These are phyloP conservation scores for Drosophila equinoxialis DNA, from an alignment of 1,140 invertebrate genomes.

Conservation along the genomic window DNA sequence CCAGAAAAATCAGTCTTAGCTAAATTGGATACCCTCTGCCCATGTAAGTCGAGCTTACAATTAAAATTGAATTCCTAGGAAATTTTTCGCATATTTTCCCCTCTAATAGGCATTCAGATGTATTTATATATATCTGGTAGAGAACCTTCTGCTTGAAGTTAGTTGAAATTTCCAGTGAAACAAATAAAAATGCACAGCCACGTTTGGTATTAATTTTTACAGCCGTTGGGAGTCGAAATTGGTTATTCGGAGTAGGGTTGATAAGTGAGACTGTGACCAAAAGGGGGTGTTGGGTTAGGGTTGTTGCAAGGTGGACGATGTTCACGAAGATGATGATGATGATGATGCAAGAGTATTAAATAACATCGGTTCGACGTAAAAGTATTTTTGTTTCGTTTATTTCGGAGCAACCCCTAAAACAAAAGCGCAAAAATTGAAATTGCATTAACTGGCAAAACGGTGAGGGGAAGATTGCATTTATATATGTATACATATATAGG, in stretches of 20 bases:
- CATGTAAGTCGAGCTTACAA: no score
- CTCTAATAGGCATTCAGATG: no score
- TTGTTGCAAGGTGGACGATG: slow-evolving; percentile 64
- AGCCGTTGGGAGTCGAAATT: slow-evolving; percentile 32
- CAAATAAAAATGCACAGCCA: slow-evolving; percentile 29
- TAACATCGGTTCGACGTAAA: slow-evolving; percentile 34
- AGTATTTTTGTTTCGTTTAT: no score
- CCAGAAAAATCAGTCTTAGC: no score
- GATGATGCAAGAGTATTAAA: slow-evolving; percentile 68
- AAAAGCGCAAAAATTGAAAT: slow-evolving; percentile 55
- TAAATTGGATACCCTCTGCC: no score
- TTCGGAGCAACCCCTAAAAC: slow-evolving; percentile 62
- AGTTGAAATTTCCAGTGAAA: slow-evolving; percentile 41
- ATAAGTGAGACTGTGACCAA: not conserved
- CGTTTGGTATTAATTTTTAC: slow-evolving; percentile 30
- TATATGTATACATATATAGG: no score
- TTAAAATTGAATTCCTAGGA: no score
- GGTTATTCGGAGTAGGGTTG: slow-evolving; percentile 13
- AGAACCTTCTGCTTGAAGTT: slow-evolving; percentile 40
- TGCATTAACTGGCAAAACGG: slow-evolving; percentile 63
- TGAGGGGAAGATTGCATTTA: not conserved
- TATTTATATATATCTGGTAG: not conserved
- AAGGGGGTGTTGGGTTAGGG: slow-evolving; percentile 38
- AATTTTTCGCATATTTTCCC: no score
- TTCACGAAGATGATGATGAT: slow-evolving; percentile 34